Percentiles rank a stretch among this genome's conserved stretches.
These are phyloP conservation scores for Odocoileus virginianus DNA, from an alignment of 2,113 vertebrate genomes.

Conservation along the genomic window DNA sequence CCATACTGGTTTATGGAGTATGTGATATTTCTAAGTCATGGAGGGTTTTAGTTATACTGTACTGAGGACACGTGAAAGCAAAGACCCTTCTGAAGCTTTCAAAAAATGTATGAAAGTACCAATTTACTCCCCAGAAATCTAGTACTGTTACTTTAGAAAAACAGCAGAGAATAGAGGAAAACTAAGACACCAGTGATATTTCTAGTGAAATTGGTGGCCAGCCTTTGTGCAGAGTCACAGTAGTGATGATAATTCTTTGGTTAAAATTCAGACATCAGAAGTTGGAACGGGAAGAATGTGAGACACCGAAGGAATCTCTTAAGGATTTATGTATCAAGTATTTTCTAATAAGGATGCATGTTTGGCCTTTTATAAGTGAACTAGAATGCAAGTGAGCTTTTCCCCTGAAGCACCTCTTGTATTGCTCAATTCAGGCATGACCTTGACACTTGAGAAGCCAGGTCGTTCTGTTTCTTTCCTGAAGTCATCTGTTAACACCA, in stretches of 20 bases:
- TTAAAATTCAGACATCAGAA: not conserved
- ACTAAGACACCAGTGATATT: not conserved
- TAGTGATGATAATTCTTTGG: not conserved
- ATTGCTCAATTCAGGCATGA: not conserved
- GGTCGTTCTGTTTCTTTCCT: constrained; percentile 22
- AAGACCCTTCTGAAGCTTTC: not conserved
- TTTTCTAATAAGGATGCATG: not conserved
- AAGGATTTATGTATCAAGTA: not conserved
- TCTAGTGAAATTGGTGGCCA: not conserved
- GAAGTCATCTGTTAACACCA: constrained; percentile 17
- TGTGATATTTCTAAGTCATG: not conserved
- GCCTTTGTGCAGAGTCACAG: not conserved
- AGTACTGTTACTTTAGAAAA: not conserved
- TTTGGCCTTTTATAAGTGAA: not conserved
- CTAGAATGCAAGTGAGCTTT: not conserved
- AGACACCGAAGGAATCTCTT: not conserved
- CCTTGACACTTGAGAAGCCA: constrained; percentile 42
- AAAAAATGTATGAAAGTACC: not conserved
- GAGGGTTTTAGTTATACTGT: not conserved
- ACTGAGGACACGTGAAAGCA: not conserved
- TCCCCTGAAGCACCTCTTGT: not conserved
- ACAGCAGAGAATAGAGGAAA: not conserved
- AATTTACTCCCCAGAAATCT: too few relatives aligned
- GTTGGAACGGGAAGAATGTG: not conserved
- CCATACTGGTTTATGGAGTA: not conserved